A percentile compares a stretch with the other conserved stretches of the same genome.
Conservation (phyloP, 2,113 vertebrate genomes). For the Hypanus sabinus region DNA sequence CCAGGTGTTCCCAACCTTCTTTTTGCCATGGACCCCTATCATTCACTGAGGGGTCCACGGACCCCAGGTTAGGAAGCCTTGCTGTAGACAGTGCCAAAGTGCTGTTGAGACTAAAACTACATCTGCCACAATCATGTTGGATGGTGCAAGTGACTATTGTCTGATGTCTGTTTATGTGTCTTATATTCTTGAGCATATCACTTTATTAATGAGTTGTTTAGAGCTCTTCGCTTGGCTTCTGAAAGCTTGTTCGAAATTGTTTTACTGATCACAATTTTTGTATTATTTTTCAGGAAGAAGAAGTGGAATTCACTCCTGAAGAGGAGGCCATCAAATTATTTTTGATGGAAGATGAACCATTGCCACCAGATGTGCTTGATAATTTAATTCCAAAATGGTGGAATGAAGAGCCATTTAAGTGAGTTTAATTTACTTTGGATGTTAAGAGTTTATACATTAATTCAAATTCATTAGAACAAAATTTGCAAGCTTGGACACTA, state of each 20-base stretch:
- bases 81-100: too few species aligned
- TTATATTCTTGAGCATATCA: background rate
- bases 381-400: conserved; percentile 70
- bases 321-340: conserved; percentile 74
- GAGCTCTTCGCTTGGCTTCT: background rate
- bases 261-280: background rate
- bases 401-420: conserved; percentile 82
- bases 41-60: too few species aligned
- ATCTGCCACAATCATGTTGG: too few species aligned
- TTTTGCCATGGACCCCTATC: too few species aligned
- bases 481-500: too few species aligned
- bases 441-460: background rate
- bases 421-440: conserved; percentile 41
- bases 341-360: conserved; percentile 55
- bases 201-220: background rate
- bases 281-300: conserved; percentile 45
- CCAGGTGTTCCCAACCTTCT: too few species aligned
- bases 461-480: too few species aligned
- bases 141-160: too few species aligned
- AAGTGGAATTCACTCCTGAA: conserved; percentile 64
- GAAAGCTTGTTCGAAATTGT: background rate
- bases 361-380: conserved; percentile 69
- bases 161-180: too few species aligned
- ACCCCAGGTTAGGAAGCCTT: too few species aligned
- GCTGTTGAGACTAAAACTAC: too few species aligned